A percentile compares a stretch with the other conserved stretches of the same genome.
Conservation (phyloP, 2,888 invertebrate species). For the Herminia tarsipennalis region DNA sequence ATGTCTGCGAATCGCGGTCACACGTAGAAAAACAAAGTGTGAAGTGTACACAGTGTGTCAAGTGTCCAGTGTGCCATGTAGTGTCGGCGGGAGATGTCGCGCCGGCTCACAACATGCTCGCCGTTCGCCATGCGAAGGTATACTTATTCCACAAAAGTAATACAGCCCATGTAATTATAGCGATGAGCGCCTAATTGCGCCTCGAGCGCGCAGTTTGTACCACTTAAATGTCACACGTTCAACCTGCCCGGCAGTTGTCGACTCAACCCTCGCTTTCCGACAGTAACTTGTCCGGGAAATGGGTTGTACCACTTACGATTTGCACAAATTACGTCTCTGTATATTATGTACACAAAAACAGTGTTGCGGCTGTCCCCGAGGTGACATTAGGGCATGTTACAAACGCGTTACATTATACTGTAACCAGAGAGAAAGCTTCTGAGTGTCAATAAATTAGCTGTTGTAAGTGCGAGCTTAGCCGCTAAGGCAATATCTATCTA, state of each 20-base stretch:
- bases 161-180: not conserved
- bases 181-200: not conserved
- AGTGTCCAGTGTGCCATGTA: slow-evolving; percentile 41
- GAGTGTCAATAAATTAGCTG: slow-evolving; percentile 1
- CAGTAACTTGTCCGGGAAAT: slow-evolving; percentile 14
- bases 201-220: slow-evolving; percentile 2
- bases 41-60: slow-evolving; percentile 24
- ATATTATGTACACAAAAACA: not conserved
- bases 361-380: slow-evolving; percentile 2
- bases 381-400: slow-evolving; percentile 8
- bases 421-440: not conserved
- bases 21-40: slow-evolving; percentile 28
- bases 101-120: slow-evolving; percentile 59
- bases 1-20: slow-evolving; percentile 38
- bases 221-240: slow-evolving; percentile 12
- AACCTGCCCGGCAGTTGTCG: slow-evolving; percentile 7
- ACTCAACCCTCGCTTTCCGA: slow-evolving; percentile 3
- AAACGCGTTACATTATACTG: not conserved
- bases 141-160: not conserved
- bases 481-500: not conserved
- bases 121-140: slow-evolving; percentile 75
- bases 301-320: slow-evolving; percentile 15
- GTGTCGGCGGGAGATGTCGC: slow-evolving; percentile 58
- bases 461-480: not conserved
- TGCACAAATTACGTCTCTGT: slow-evolving; percentile 8